phyloP scores from a whole-genome alignment of 2,888 invertebrate genomes.

The Andrena minutula region DNA sequence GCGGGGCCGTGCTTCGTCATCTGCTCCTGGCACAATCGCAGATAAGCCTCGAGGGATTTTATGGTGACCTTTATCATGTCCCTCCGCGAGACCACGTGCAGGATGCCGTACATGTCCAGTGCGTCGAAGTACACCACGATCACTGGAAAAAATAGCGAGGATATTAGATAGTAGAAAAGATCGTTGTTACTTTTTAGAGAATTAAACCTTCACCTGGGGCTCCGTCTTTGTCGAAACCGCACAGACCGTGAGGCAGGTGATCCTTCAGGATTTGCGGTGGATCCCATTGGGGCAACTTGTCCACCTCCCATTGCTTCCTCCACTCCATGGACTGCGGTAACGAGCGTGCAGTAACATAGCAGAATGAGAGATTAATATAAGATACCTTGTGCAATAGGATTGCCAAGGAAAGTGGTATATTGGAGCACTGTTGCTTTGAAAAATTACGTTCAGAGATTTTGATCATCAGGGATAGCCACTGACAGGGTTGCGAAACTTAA shows the following conservation, averaged over 20 bases:
- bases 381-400: not conserved
- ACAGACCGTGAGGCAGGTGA: constrained; percentile 92
- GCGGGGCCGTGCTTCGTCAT: constrained; percentile 87
- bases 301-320: constrained; percentile 92
- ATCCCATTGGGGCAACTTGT: constrained; percentile 89
- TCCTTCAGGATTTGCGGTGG: constrained; percentile 89
- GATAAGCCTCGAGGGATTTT: constrained; percentile 88
- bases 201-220: constrained; percentile 87
- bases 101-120: constrained; percentile 92
- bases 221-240: constrained; percentile 94
- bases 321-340: constrained; percentile 89
- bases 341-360: constrained; percentile 6
- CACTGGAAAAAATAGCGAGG: constrained; percentile 85
- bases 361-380: no score
- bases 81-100: constrained; percentile 90
- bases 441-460: not conserved
- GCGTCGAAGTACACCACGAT: constrained; percentile 93
- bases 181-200: not conserved
- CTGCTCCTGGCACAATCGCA: constrained; percentile 88
- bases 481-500: constrained; percentile 21
- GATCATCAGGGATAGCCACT: not conserved
- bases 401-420: not conserved
- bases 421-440: not conserved
- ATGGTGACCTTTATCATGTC: constrained; percentile 91
- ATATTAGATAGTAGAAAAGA: not conserved